phyloP scores from a whole-genome alignment of 2,113 vertebrate species.

The Maccullochella peelii region DNA sequence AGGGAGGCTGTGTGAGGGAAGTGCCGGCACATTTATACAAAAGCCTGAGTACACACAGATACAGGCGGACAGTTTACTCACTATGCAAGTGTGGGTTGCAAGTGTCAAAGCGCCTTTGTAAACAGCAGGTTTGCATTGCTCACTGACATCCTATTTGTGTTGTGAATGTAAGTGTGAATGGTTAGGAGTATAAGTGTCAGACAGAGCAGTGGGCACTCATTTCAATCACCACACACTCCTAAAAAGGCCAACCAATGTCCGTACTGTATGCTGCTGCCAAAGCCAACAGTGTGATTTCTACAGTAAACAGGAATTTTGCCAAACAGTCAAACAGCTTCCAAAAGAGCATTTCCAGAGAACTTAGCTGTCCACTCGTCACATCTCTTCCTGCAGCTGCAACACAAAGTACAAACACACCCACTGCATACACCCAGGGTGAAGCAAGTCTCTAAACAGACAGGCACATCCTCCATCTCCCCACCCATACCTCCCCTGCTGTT shows the following conservation, averaged over 20 bases:
- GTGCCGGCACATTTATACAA: constrained; percentile 33
- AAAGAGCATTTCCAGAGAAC: constrained; percentile 41
- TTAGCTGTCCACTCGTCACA: neutral
- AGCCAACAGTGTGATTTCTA: constrained; percentile 25
- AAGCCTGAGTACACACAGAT: constrained; percentile 43
- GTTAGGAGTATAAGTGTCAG: neutral
- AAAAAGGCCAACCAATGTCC: constrained; percentile 2
- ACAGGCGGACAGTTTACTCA: constrained; percentile 23
- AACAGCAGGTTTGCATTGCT: constrained; percentile 29
- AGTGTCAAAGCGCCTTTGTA: constrained; percentile 23
- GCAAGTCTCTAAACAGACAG: constrained; percentile 55
- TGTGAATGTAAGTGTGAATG: neutral
- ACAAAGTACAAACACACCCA: constrained; percentile 15
- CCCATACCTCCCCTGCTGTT: constrained; percentile 47
- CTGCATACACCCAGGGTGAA: constrained; percentile 43
- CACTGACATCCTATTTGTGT: constrained; percentile 16
- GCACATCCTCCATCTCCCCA: constrained; percentile 52
- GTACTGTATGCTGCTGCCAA: neutral
- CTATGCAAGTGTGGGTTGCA: constrained; percentile 30
- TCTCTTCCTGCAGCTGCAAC: constrained; percentile 61
- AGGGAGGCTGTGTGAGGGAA: constrained; percentile 32
- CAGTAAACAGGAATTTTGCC: constrained; percentile 46
- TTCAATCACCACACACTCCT: constrained; percentile 2
- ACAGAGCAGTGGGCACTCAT: neutral
- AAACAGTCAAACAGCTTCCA: constrained; percentile 39